These are phyloP conservation scores for Cygnus atratus DNA, from an alignment of 2,113 vertebrate genomes.

Conservation along the genomic window DNA sequence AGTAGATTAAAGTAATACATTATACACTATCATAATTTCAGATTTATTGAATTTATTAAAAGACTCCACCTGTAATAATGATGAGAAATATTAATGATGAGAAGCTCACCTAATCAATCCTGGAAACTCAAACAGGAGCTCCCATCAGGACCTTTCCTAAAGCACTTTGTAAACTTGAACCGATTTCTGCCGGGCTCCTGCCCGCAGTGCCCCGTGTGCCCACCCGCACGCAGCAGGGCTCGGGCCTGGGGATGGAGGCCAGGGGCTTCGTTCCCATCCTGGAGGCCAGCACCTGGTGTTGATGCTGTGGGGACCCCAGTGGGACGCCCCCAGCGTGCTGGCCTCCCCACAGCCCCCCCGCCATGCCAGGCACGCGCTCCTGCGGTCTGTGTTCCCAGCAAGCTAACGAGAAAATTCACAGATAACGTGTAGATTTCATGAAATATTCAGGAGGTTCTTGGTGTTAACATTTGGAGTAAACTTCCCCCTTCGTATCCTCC, in stretches of 20 bases:
- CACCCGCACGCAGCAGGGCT: no score
- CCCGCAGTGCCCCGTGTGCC: background rate
- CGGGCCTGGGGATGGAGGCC: no score
- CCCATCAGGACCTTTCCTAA: accelerated
- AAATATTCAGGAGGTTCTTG: accelerated
- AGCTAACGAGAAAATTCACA: background rate
- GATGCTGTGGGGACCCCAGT: no score
- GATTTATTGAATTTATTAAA: background rate
- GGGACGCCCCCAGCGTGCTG: no score
- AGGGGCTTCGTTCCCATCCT: no score
- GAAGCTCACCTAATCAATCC: background rate
- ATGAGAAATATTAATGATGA: accelerated
- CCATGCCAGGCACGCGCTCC: no score
- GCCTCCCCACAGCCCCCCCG: background rate
- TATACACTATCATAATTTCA: background rate
- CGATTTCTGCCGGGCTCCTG: accelerated
- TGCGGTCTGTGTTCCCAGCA: background rate
- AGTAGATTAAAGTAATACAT: background rate
- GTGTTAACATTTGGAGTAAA: background rate
- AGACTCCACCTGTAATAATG: background rate
- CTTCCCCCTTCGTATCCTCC: background rate
- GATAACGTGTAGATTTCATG: background rate
- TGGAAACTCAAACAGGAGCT: background rate
- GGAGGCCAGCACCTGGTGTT: no score
- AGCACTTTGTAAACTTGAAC: background rate